Evolutionary conservation across 2,113 vertebrate genomes (phyloP).

Genomic region (Petrocephalus microphthalmus): DNA sequence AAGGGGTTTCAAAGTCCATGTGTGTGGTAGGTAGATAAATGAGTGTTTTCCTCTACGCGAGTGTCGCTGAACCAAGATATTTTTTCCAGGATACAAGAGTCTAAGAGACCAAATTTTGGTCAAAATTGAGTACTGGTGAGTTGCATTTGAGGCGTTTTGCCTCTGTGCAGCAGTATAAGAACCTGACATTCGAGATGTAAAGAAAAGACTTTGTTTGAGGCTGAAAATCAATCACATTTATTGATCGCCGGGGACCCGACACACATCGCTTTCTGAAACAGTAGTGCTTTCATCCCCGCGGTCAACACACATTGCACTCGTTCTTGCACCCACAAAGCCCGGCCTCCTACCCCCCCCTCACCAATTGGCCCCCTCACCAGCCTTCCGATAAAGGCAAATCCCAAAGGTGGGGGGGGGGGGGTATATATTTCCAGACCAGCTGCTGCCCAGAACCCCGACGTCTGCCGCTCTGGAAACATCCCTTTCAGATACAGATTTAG

Average conservation of each 20-base stretch:
- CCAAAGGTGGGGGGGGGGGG: slow-evolving; percentile 33
- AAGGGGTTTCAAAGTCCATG: neutral
- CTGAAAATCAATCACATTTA: slow-evolving; percentile 62
- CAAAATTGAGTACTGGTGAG: neutral
- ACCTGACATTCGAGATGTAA: neutral
- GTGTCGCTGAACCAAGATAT: neutral
- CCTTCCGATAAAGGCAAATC: slow-evolving; percentile 32
- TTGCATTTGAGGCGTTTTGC: neutral
- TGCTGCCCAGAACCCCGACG: neutral
- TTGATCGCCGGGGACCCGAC: slow-evolving; percentile 62
- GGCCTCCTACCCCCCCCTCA: slow-evolving; percentile 14
- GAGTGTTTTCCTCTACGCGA: neutral
- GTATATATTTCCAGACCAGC: slow-evolving; percentile 18
- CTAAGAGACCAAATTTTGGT: neutral
- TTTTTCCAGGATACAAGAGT: neutral
- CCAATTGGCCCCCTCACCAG: too few species aligned
- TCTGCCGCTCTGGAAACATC: neutral
- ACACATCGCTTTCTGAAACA: slow-evolving; percentile 58
- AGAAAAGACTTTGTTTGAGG: neutral
- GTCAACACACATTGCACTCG: slow-evolving; percentile 20
- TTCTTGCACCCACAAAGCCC: slow-evolving; percentile 21
- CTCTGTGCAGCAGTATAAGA: neutral
- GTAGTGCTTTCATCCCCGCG: slow-evolving; percentile 40
- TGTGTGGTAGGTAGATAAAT: neutral
- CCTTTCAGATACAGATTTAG: slow-evolving; percentile 32